These are phyloP conservation scores for Acromyrmex charruanus DNA, from an alignment of 1,140 invertebrate genomes.

Conservation along the genomic window DNA sequence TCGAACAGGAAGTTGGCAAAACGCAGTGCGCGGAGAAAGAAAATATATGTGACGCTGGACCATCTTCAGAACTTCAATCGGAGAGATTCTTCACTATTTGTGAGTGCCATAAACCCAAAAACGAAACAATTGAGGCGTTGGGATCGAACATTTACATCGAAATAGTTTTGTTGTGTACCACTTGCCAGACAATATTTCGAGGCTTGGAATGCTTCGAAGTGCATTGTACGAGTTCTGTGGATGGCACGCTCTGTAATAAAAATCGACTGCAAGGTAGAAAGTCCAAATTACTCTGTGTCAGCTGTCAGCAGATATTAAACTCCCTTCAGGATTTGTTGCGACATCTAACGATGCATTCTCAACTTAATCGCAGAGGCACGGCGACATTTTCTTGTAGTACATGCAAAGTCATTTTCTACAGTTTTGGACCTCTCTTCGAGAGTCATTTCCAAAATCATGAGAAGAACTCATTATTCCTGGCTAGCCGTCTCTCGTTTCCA, in stretches of 20 bases:
- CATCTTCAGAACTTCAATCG: background rate
- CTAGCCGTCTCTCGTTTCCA: slow-evolving; percentile 79
- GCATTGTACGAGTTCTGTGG: slow-evolving; percentile 69
- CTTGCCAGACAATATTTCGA: slow-evolving; percentile 80
- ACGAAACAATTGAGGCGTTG: background rate
- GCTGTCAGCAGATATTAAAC: slow-evolving; percentile 73
- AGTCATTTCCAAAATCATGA: slow-evolving; percentile 81
- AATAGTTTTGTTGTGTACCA: slow-evolving; percentile 79
- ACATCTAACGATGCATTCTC: slow-evolving; percentile 78
- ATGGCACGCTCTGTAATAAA: slow-evolving; percentile 63
- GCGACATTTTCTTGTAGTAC: slow-evolving; percentile 81
- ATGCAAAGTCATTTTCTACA: slow-evolving; percentile 82
- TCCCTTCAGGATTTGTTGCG: slow-evolving; percentile 73
- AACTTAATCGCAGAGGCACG: slow-evolving; percentile 54
- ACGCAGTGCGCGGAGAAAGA: background rate
- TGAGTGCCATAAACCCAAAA: slow-evolving; percentile 77
- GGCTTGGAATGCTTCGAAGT: slow-evolving; percentile 80
- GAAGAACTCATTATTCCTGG: slow-evolving; percentile 77
- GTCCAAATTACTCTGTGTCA: slow-evolving; percentile 80
- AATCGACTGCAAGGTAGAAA: slow-evolving; percentile 64
- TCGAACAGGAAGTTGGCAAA: background rate
- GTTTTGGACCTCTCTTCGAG: slow-evolving; percentile 79
- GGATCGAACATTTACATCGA: slow-evolving; percentile 78
- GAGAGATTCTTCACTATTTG: slow-evolving; percentile 73
- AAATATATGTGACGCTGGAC: background rate